Conservation (phyloP, 2,888 invertebrate species). For the Vandiemenella viatica region DNA sequence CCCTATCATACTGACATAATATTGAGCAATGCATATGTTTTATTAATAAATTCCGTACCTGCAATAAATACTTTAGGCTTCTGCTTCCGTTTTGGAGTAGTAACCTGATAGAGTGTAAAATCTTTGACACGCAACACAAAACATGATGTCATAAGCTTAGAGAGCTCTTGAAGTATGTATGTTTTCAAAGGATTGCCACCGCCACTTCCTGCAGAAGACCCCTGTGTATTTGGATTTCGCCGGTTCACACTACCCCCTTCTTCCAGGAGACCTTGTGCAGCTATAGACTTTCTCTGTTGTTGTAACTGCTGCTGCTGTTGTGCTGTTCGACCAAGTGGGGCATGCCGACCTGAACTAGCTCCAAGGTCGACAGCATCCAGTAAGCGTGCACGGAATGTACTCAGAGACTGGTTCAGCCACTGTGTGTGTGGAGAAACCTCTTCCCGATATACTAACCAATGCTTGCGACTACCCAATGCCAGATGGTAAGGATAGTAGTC, state of each 20-base stretch:
- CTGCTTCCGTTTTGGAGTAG: conserved; percentile 56
- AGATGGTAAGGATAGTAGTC: conserved; percentile 96
- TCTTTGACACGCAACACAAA: conserved; percentile 80
- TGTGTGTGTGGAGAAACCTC: conserved; percentile 62
- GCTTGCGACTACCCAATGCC: conserved; percentile 71
- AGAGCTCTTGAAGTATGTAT: conserved; percentile 52
- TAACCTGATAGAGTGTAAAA: conserved; percentile 73
- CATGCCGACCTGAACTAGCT: conserved; percentile 34
- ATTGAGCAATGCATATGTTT: too few species aligned
- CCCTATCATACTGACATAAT: too few species aligned
- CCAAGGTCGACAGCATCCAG: conserved; percentile 58
- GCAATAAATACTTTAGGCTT: conserved; percentile 65
- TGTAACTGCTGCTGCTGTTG: conserved; percentile 1
- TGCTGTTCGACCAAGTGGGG: conserved; percentile 31
- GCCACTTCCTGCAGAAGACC: background rate
- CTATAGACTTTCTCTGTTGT: background rate
- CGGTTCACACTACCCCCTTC: background rate
- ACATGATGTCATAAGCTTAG: conserved; percentile 84
- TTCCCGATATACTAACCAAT: conserved; percentile 79
- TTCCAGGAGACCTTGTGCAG: conserved; percentile 4
- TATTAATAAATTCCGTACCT: too few species aligned
- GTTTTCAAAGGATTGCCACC: conserved; percentile 44
- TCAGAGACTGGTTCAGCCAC: conserved; percentile 77
- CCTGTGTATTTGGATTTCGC: background rate
- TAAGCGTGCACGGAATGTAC: conserved; percentile 58